phyloP scores from a whole-genome alignment of 2,113 vertebrate species.

The Accipiter virgatus region DNA sequence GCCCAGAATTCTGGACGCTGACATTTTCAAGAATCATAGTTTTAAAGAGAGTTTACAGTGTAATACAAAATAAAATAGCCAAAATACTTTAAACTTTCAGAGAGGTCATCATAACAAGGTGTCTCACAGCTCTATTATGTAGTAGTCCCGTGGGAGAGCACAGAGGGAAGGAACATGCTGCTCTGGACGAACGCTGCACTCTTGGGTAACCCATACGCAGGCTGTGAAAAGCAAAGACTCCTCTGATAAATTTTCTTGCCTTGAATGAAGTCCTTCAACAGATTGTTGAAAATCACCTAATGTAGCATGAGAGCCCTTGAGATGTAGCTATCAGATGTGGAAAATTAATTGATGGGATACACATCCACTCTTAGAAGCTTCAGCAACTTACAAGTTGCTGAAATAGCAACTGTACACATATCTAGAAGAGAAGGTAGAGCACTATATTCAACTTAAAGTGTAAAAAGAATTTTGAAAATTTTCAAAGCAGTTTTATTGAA shows the following conservation, averaged over 20 bases:
- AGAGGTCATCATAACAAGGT: background rate
- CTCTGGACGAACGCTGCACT: background rate
- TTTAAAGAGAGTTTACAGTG: background rate
- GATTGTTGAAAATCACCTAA: background rate
- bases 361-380: background rate
- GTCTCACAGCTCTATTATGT: fast-evolving
- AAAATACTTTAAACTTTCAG: background rate
- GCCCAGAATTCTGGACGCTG: background rate
- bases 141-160: background rate
- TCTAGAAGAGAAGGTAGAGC: background rate
- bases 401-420: background rate
- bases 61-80: background rate
- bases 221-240: background rate
- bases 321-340: background rate
- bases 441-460: background rate
- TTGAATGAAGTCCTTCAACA: background rate
- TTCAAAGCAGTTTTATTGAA: background rate
- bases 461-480: background rate
- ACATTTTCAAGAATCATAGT: background rate
- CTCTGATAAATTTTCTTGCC: background rate
- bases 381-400: background rate
- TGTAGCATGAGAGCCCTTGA: background rate
- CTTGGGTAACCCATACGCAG: background rate
- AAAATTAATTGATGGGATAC: background rate
- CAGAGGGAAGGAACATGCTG: background rate